Evolutionary conservation across 2,888 invertebrate species (phyloP).

Genomic region (Criorhina ranunculi): DNA sequence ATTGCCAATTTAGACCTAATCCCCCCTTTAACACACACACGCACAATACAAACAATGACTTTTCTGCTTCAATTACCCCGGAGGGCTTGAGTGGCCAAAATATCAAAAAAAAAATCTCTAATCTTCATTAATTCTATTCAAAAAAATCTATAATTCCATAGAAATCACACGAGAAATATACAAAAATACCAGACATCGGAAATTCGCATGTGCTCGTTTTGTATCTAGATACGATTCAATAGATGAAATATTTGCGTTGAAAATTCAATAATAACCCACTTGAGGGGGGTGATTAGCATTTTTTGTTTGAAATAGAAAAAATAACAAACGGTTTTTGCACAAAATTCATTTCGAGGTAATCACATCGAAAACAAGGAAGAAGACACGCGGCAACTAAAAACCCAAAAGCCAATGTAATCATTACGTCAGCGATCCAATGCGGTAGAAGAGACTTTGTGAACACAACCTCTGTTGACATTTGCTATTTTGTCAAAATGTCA

Average conservation of each 20-base stretch:
- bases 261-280: constrained; percentile 38
- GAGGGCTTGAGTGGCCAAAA: background rate
- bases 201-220: background rate
- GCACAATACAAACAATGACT: constrained; percentile 18
- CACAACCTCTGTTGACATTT: constrained; percentile 44
- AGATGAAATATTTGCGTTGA: constrained; percentile 9
- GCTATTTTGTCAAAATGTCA: constrained; percentile 43
- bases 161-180: constrained; percentile 26
- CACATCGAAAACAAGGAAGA: constrained; percentile 14
- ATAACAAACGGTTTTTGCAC: constrained; percentile 6
- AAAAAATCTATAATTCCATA: constrained; percentile 29
- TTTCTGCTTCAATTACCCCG: constrained; percentile 6
- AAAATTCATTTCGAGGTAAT: constrained; percentile 26
- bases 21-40: constrained; percentile 25
- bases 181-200: background rate
- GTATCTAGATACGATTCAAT: constrained; percentile 12
- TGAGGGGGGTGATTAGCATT: constrained; percentile 46
- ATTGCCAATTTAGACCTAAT: constrained; percentile 41
- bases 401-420: background rate
- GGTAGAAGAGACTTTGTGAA: constrained; percentile 10
- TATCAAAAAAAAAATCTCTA: constrained; percentile 19
- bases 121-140: constrained; percentile 45
- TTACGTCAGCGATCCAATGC: constrained; percentile 37
- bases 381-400: constrained; percentile 12
- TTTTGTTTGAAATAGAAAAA: background rate